Base-by-base conservation (phyloP, 2,797 vertebrate species). In the Cygnus olor region DNA sequence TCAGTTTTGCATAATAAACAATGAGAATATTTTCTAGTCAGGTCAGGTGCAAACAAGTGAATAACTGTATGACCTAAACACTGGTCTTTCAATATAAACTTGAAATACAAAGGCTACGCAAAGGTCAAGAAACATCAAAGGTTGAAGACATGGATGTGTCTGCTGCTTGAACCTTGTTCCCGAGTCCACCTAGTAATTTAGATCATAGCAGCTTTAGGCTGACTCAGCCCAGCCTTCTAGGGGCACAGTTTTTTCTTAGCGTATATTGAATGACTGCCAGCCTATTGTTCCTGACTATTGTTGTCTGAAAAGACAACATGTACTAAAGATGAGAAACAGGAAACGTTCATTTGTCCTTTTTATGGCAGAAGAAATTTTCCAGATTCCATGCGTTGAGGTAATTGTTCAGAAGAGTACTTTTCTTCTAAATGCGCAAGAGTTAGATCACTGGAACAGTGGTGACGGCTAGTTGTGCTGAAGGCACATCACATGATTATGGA, bases 301-400 rank as follows among this genome's bases (percentile, higher is more conserved):
- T 98, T 98, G 96, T 97, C 95, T 95, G 91, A 84, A 97, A 97
- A 98, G 97, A 98, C 98, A 98, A 96, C 91, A 83, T 98, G 98
- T 98, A 94, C 98, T 98, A 97, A 96, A 97, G 98, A 98, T 97
- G 98, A 96, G 97, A 98, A 97, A 95, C 98, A 98, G 98, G 98
- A 98, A 98, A 97, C 81, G 90, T 89, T 93, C 96, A 63, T 97
- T 96, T 97, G 96, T 97, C 97, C 98, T 94, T 93, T 96, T 93
- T 78, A 82, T 40, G 61, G 80, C 82, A 96, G 95, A 97, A 97
- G 96, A 98, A 96, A 97, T 97, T 98, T 97, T 98, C 98, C 98
- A 97, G 93, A 95, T 97, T 97, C 96, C 96, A 89, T 11, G 73
- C 91, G 95, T 96, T 98, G 97, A 98, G 97, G 97, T 97, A 94